Base-by-base conservation (phyloP, 2,888 invertebrate species). In the Cataglyphis albicans region DNA sequence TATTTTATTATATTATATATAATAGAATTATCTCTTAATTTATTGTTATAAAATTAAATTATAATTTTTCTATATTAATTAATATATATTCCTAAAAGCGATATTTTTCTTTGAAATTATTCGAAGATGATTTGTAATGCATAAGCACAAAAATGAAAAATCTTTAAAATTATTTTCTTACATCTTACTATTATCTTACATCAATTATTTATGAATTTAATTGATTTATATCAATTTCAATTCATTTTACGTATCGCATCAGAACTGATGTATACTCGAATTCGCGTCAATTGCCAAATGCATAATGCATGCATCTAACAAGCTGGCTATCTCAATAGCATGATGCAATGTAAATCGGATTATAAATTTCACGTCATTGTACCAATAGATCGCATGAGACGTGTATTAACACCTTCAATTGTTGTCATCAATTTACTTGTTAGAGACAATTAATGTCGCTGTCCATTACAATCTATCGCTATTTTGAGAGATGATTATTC, bases 321-420 rank as follows among this genome's bases (percentile, higher is more conserved):
- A 67, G 9, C 35, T 38, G 52, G n/a, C 12, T 52, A 38, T 64
- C 67, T 76, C 38, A 65, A 12, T 29, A 48, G 21, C 44, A n/a
- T 7, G 52, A n/a, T 18, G 35, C 35, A 75, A 38, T 76, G 67
- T n/a, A 38, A 55, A 76, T 67, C n/a, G 38, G n/a, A 52, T 67
- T 75, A 67, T 65, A 3, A 64, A 64, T 75, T 75, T 67, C n/a
- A 67, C n/a, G 12, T 67, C n/a, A 25, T 67, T 75, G n/a, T 52
- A 52, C n/a, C 15, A 52, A 67, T 35, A 12, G 18, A 76, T 10
- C 3, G 12, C 9, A n/a, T 35, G 25, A 67, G 38, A 41, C 32
- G 48, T 32, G 10, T 12, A 4, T 52, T 67, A 67, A 38, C 25
- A 25, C 18, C 15, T 55, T 76, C 15, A 64, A 64, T 64, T 75